Evolutionary conservation across 2,797 vertebrate genomes (phyloP), one percentile per base, ranked within the genome.

Genomic region (Orestias chungarensis): DNA sequence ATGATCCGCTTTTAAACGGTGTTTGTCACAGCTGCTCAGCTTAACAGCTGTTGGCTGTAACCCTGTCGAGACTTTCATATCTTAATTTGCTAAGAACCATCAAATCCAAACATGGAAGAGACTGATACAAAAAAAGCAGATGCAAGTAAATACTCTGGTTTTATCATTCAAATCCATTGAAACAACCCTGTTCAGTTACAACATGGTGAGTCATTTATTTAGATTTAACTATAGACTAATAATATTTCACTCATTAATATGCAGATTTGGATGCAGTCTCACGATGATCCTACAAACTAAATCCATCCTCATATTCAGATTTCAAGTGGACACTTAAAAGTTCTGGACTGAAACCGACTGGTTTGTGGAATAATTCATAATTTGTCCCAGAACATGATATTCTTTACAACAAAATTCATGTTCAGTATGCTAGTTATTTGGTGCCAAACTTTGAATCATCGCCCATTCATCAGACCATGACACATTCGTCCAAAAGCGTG

Each of bases 1-100:
- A 78, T 81, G 72, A 42, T 40, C 59, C 78, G 25, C 55, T 31
- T 52, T n/a, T 33, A 73, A 76, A 78, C 70, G 57, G 68, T 1
- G 8, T 76, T 59, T 61, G 66, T 72, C n/a, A 65, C 43, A 52
- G n/a, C 49, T 72, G 65, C 38, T 57, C 40, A 64, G 72, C 49
- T 83, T 55, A 76, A 76, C 68, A 77, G 68, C 52, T 29, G 67
- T 54, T 42, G 12, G 29, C 52, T 27, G 25, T 64, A 54, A 40
- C 38, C 31, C 29, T 64, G 80, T 76, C 50, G 17, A 66, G 59
- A 46, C 65, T 35, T 69, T n/a, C 35, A 70, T 76, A 74, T 70
- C 64, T 42, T 62, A 42, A 62, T 62, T 40, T 40, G 59, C 38
- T 25, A 62, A 40, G 12, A 62, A 42, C 23, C 10, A 0, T 25